Evolutionary conservation across 2,888 invertebrate genomes (phyloP).

Genomic region (Actias luna): DNA sequence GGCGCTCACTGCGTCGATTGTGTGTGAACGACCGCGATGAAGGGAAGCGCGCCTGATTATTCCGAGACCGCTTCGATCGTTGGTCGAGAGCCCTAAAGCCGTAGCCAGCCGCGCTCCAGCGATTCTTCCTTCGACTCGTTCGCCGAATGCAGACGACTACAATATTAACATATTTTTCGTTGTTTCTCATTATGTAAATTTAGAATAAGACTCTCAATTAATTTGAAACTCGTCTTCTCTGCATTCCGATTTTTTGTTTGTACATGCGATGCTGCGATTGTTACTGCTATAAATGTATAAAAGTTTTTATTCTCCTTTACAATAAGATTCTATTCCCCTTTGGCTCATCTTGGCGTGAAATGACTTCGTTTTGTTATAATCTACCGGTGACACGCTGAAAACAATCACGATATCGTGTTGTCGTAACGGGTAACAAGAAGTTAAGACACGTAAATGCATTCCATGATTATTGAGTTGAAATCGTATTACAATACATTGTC

Average conservation of each 20-base stretch:
- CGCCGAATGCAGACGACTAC: conserved; percentile 61
- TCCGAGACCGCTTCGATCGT: conserved; percentile 67
- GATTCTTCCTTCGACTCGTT: conserved; percentile 44
- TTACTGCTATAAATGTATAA: neutral
- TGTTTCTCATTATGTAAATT: conserved; percentile 35
- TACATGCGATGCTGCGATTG: neutral
- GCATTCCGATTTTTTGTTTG: conserved; percentile 3
- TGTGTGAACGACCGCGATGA: conserved; percentile 78
- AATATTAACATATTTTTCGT: conserved; percentile 44
- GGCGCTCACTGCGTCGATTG: conserved; percentile 67
- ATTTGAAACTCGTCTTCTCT: conserved; percentile 34
- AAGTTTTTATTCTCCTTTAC: neutral
- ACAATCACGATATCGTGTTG: conserved; percentile 24
- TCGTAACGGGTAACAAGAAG: conserved; percentile 26
- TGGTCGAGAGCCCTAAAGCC: conserved; percentile 70
- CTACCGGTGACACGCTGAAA: conserved; percentile 33
- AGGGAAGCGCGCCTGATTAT: conserved; percentile 76
- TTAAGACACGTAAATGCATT: conserved; percentile 20
- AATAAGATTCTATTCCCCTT: conserved; percentile 10
- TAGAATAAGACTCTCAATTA: conserved; percentile 28
- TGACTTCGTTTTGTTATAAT: conserved; percentile 37
- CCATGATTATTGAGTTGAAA: neutral
- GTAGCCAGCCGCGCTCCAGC: conserved; percentile 37
- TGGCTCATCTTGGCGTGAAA: conserved; percentile 42
- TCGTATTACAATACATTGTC: neutral